Evolutionary conservation across 2,888 invertebrate genomes (phyloP).

Genomic region (Cinara cedri): DNA sequence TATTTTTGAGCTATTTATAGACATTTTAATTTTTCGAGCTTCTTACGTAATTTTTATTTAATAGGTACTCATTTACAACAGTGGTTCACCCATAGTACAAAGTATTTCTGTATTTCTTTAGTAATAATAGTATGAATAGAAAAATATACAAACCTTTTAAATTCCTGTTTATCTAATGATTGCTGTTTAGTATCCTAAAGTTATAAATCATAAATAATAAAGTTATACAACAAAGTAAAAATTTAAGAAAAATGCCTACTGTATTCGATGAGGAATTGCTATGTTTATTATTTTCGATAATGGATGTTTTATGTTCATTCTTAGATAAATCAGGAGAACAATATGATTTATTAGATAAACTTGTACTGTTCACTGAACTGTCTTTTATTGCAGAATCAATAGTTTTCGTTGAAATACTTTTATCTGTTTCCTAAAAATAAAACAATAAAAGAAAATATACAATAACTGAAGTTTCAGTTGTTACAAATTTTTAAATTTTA

Average conservation of each 20-base stretch:
- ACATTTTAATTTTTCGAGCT: background rate
- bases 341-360: conserved; percentile 3
- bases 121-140: background rate
- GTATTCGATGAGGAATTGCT: background rate
- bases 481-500: too few relatives aligned
- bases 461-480: background rate
- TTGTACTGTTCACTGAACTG: background rate
- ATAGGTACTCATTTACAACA: background rate
- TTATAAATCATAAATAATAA: conserved; percentile 3
- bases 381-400: background rate
- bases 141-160: conserved; percentile 34
- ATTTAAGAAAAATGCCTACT: background rate
- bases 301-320: background rate
- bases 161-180: conserved; percentile 51
- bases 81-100: too few relatives aligned
- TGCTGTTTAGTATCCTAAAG: conserved; percentile 43
- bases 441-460: background rate
- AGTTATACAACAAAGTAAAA: background rate
- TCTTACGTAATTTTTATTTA: too few relatives aligned
- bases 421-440: conserved; percentile 18
- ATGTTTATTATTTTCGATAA: conserved; percentile 15
- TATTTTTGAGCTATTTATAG: background rate
- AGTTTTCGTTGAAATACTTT: conserved; percentile 14
- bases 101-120: too few relatives aligned
- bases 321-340: background rate